Percentiles rank a stretch among this genome's conserved stretches.
These are phyloP conservation scores for Podarcis lilfordi DNA, from an alignment of 2,797 vertebrate species.

Conservation along the genomic window DNA sequence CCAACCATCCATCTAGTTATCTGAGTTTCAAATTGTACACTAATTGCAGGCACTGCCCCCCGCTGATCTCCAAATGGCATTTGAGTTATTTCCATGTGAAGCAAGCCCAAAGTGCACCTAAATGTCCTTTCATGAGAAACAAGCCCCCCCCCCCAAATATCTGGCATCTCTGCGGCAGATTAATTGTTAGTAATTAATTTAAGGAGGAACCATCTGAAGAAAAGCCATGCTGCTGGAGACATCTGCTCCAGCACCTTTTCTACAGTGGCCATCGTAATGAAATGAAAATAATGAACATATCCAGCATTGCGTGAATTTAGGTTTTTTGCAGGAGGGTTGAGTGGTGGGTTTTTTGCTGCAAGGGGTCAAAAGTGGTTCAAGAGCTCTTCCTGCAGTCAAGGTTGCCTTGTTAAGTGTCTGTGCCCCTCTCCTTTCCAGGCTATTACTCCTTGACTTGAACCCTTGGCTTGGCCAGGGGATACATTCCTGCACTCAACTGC, in stretches of 20 bases:
- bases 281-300: too few species aligned
- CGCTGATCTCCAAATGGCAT: neutral
- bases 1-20: neutral
- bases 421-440: neutral
- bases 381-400: too few species aligned
- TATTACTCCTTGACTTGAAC: too few species aligned
- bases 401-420: too few species aligned
- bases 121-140: neutral
- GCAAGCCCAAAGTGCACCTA: neutral
- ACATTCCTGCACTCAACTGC: neutral
- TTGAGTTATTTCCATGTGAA: neutral
- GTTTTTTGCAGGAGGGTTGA: too few species aligned
- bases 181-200: slow-evolving; percentile 52
- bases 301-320: too few species aligned
- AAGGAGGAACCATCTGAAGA: neutral
- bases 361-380: too few species aligned
- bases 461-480: neutral
- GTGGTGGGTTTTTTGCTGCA: too few species aligned
- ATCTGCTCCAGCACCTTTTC: neutral
- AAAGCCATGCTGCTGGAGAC: neutral
- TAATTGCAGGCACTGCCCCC: neutral
- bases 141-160: neutral
- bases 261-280: too few species aligned
- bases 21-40: neutral
- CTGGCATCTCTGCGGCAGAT: slow-evolving; percentile 1